These are phyloP conservation scores for Camelus bactrianus DNA, from an alignment of 2,113 vertebrate genomes.

Conservation along the genomic window DNA sequence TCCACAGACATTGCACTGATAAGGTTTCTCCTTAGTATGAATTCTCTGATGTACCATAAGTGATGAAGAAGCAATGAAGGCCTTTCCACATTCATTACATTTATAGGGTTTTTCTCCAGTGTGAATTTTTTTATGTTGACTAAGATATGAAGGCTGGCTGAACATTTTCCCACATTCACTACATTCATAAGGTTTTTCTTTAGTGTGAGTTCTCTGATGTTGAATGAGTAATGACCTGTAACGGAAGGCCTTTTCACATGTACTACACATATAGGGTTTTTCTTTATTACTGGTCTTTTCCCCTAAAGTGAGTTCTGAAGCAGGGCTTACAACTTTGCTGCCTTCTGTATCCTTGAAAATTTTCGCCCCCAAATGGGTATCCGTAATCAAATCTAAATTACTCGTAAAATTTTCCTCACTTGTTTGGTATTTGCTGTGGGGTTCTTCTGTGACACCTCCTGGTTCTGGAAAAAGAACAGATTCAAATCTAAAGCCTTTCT, in stretches of 20 bases:
- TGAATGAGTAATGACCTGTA: slow-evolving; percentile 71
- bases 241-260: slow-evolving; percentile 73
- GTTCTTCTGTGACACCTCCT: slow-evolving; percentile 10
- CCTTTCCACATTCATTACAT: slow-evolving; percentile 75
- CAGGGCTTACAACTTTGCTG: slow-evolving; percentile 28
- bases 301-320: slow-evolving; percentile 54
- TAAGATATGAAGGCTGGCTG: slow-evolving; percentile 74
- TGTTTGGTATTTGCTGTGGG: slow-evolving; percentile 27
- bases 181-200: slow-evolving; percentile 77
- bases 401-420: slow-evolving; percentile 29
- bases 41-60: slow-evolving; percentile 80
- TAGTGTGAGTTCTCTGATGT: slow-evolving; percentile 76
- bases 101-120: slow-evolving; percentile 77
- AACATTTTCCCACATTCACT: slow-evolving; percentile 76
- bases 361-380: slow-evolving; percentile 62
- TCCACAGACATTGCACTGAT: slow-evolving; percentile 77
- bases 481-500: slow-evolving; percentile 43
- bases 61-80: slow-evolving; percentile 74
- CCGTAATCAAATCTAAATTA: slow-evolving; percentile 61
- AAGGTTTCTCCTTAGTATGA: slow-evolving; percentile 82
- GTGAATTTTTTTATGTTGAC: slow-evolving; percentile 79
- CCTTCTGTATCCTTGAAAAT: neutral
- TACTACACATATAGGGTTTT: slow-evolving; percentile 30
- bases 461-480: slow-evolving; percentile 51
- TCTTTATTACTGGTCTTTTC: slow-evolving; percentile 41